A percentile compares a stretch with the other conserved stretches of the same genome.
Conservation (phyloP, 2,113 vertebrate species). For the Argyrosomus japonicus region DNA sequence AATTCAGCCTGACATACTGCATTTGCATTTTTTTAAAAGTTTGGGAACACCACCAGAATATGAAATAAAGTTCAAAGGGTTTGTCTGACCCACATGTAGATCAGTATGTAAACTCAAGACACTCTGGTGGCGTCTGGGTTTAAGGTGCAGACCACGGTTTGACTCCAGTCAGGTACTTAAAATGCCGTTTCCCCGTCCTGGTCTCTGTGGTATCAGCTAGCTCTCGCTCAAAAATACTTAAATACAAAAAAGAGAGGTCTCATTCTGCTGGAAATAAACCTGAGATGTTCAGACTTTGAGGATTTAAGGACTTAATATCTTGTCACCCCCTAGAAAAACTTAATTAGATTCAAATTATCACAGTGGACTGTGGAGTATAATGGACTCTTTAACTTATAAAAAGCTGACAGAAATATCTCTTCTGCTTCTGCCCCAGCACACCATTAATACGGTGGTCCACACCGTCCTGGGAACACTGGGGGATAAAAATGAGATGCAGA, state of each 20-base stretch:
- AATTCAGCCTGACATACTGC: neutral
- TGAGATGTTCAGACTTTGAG: neutral
- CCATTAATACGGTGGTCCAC: slow-evolving; percentile 35
- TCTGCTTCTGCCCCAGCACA: slow-evolving; percentile 17
- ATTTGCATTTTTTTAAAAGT: neutral
- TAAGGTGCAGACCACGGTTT: neutral
- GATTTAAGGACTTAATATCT: neutral
- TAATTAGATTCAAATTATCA: neutral
- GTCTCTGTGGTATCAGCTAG: neutral
- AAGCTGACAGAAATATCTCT: slow-evolving; percentile 1
- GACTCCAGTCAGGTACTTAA: neutral
- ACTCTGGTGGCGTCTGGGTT: neutral
- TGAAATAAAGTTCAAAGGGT: neutral
- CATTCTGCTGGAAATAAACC: neutral
- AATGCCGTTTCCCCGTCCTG: neutral
- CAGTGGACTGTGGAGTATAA: neutral
- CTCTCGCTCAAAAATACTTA: too few species aligned
- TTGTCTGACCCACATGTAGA: too few species aligned
- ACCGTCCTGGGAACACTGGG: slow-evolving; percentile 25
- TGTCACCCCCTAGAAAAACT: neutral
- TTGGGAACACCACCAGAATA: neutral
- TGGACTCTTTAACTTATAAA: neutral
- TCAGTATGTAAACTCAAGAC: neutral
- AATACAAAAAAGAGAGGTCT: neutral
- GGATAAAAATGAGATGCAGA: slow-evolving; percentile 66